A percentile compares a stretch with the other conserved stretches of the same genome.
Evolutionary conservation across 2,888 invertebrate species (phyloP).

Genomic region (Taphrorychus bicolor): DNA sequence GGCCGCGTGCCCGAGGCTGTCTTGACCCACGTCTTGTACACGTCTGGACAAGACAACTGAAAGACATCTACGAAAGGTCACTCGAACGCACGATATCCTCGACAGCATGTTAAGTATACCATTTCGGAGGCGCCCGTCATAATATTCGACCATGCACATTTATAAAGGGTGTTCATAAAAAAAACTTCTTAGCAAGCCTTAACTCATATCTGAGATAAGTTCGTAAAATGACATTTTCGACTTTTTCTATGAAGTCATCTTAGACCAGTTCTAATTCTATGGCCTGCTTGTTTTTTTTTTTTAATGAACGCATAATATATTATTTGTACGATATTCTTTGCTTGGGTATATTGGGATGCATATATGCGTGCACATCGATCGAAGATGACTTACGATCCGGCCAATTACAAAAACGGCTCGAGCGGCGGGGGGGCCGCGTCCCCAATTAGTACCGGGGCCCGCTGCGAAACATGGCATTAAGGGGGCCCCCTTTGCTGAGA

Average conservation of each 20-base stretch:
- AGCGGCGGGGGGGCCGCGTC: conserved; percentile 47
- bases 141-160: not conserved
- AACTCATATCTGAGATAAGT: too few relatives aligned
- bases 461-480: conserved; percentile 60
- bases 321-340: not conserved
- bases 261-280: too few relatives aligned
- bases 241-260: too few relatives aligned
- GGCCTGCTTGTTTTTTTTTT: too few relatives aligned
- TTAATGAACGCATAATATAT: too few relatives aligned
- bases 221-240: too few relatives aligned
- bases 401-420: conserved; percentile 38
- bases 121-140: not conserved
- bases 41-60: conserved; percentile 30
- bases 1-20: conserved; percentile 17
- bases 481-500: conserved; percentile 33
- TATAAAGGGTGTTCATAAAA: too few relatives aligned
- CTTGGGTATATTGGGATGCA: not conserved
- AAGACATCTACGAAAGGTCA: conserved; percentile 31
- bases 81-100: conserved; percentile 8
- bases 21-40: conserved; percentile 35
- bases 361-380: conserved; percentile 16
- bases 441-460: conserved; percentile 59
- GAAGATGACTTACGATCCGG: conserved; percentile 38
- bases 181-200: too few relatives aligned
- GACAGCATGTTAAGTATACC: not conserved